Percentiles rank a stretch among this genome's conserved stretches.
phyloP scores from a whole-genome alignment of 1,140 invertebrate species.

The Alviniconcha marisindica region DNA sequence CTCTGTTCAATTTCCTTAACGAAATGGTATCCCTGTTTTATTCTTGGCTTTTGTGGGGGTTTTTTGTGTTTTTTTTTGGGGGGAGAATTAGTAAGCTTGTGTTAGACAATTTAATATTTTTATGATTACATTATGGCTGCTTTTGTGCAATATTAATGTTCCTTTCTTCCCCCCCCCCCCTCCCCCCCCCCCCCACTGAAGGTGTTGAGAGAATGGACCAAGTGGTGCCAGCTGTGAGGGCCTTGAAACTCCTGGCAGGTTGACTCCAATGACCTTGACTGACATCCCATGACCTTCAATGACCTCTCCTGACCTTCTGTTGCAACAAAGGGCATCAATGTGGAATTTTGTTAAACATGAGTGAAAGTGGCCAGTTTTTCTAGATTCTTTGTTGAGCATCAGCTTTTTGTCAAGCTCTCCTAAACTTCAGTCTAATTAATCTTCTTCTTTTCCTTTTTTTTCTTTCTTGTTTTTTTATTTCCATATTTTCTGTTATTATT shows the following conservation, averaged over 20 bases:
- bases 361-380: background rate
- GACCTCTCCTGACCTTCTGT: background rate
- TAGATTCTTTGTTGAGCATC: background rate
- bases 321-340: background rate
- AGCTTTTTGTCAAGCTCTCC: background rate
- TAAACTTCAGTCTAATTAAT: too few relatives aligned
- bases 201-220: conserved; percentile 69
- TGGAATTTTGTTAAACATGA: too few relatives aligned
- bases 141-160: too few relatives aligned
- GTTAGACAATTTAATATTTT: too few relatives aligned
- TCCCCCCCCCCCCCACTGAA: conserved; percentile 31
- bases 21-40: background rate
- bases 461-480: too few relatives aligned
- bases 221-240: conserved; percentile 69
- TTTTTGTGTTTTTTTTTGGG: background rate
- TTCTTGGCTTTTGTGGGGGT: background rate
- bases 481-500: too few relatives aligned
- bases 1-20: background rate
- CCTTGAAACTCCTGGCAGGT: conserved; percentile 66
- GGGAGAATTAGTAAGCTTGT: too few relatives aligned
- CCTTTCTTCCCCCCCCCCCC: too few relatives aligned
- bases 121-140: too few relatives aligned
- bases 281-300: background rate
- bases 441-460: too few relatives aligned
- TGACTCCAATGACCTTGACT: conserved; percentile 11